phyloP scores from a whole-genome alignment of 1,140 invertebrate genomes.

The Penaeus chinensis region DNA sequence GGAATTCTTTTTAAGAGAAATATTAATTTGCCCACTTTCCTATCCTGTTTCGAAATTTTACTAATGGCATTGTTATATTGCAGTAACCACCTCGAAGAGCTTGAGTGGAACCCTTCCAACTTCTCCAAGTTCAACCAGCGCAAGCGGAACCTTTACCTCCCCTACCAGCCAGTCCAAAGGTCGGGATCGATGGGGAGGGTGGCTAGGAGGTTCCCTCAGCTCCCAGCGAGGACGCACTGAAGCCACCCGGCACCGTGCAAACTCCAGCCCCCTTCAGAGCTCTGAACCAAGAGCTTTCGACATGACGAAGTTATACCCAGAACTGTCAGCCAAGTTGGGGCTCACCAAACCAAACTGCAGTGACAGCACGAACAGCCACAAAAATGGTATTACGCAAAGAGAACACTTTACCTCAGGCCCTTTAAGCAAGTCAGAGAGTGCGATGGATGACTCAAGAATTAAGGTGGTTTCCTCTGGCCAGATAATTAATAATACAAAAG shows the following conservation, averaged over 20 bases:
- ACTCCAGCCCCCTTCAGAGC: conserved; percentile 46
- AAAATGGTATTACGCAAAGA: conserved; percentile 53
- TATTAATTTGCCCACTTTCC: no score
- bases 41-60: no score
- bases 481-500: conserved; percentile 51
- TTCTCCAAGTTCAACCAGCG: neutral
- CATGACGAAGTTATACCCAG: conserved; percentile 55
- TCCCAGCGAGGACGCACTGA: conserved; percentile 42
- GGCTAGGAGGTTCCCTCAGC: conserved; percentile 42
- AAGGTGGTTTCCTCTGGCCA: conserved; percentile 55
- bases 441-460: conserved; percentile 52
- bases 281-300: conserved; percentile 55
- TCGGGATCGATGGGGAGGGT: conserved; percentile 48
- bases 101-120: conserved; percentile 30
- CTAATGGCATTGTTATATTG: no score
- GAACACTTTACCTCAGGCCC: conserved; percentile 47
- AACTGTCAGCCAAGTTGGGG: conserved; percentile 51
- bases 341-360: conserved; percentile 46
- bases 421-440: conserved; percentile 46
- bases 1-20: no score
- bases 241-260: conserved; percentile 30
- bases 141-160: conserved; percentile 9
- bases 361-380: conserved; percentile 38
- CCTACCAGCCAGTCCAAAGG: conserved; percentile 20
- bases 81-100: conserved; percentile 39